Percentiles rank a stretch among this genome's conserved stretches.
Conservation (phyloP, 2,113 vertebrate genomes). For the Alosa alosa region DNA sequence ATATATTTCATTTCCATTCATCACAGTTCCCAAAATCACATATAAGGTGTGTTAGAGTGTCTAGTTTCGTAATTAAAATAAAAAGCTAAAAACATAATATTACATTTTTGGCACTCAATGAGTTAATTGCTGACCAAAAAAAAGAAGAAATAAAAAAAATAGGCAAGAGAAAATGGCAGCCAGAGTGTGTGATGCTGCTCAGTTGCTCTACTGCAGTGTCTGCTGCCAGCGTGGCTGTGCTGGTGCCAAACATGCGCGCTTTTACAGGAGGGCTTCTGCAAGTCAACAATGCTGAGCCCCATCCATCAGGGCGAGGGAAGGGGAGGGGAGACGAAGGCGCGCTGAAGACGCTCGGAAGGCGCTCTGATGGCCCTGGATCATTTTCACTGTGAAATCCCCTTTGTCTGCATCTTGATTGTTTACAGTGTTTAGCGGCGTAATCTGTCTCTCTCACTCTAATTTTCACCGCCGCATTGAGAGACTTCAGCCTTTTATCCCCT, state of each 20-base stretch:
- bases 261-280: not conserved
- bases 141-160: not conserved
- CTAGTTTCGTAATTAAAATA: too few species aligned
- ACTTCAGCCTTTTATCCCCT: not conserved
- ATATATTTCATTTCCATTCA: too few species aligned
- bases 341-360: not conserved
- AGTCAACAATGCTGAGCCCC: not conserved
- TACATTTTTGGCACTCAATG: too few species aligned
- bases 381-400: slow-evolving; percentile 12
- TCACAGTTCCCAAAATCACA: too few species aligned
- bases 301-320: not conserved
- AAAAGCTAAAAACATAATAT: too few species aligned
- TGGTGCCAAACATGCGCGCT: not conserved
- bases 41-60: too few species aligned
- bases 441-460: slow-evolving; percentile 3
- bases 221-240: not conserved
- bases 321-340: not conserved
- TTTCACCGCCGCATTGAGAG: not conserved
- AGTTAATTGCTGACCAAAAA: not conserved
- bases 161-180: not conserved
- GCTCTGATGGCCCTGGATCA: not conserved
- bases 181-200: not conserved
- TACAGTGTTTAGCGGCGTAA: slow-evolving; percentile 3
- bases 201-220: not conserved
- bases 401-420: not conserved